A percentile compares a stretch with the other conserved stretches of the same genome.
Conservation (phyloP, 2,113 vertebrate genomes). For the Scatophagus argus region DNA sequence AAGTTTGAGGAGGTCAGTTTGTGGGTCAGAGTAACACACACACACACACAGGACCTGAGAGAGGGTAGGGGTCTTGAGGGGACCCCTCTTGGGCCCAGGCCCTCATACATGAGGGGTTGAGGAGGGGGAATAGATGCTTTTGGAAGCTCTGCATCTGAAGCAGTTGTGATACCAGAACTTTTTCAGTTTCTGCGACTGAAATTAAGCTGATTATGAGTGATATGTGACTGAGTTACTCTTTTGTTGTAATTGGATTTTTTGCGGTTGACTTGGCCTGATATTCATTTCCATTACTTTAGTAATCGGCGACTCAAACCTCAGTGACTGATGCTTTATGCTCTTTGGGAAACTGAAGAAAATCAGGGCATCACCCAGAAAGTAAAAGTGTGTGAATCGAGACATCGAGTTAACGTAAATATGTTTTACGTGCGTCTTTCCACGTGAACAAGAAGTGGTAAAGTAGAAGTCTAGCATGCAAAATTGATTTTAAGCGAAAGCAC, state of each 20-base stretch:
- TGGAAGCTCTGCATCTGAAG: slow-evolving; percentile 60
- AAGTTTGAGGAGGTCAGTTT: slow-evolving; percentile 99
- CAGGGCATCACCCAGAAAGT: background rate
- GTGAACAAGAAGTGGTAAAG: too few relatives aligned
- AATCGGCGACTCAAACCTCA: slow-evolving; percentile 1
- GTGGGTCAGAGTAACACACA: slow-evolving; percentile 86
- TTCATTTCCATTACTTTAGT: slow-evolving; percentile 32
- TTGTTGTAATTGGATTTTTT: slow-evolving; percentile 54
- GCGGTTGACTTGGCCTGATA: slow-evolving; percentile 36
- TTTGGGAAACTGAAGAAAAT: background rate
- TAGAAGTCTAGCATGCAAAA: background rate
- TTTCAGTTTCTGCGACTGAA: slow-evolving; percentile 50
- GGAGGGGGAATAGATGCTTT: slow-evolving; percentile 49
- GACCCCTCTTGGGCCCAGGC: slow-evolving; percentile 57
- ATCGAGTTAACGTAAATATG: too few relatives aligned
- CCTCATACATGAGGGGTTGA: slow-evolving; percentile 60
- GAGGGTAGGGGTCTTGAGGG: slow-evolving; percentile 60
- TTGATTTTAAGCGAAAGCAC: too few relatives aligned
- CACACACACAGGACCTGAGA: slow-evolving; percentile 33
- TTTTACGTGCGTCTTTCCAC: too few relatives aligned
- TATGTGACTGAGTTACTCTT: slow-evolving; percentile 38
- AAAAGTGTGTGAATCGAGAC: too few relatives aligned
- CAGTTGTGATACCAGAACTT: slow-evolving; percentile 48
- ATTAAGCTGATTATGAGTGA: slow-evolving; percentile 67
- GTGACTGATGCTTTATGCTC: slow-evolving; percentile 4